Evolutionary conservation across 1,140 invertebrate genomes (phyloP).

Genomic region (Panonychus citri): DNA sequence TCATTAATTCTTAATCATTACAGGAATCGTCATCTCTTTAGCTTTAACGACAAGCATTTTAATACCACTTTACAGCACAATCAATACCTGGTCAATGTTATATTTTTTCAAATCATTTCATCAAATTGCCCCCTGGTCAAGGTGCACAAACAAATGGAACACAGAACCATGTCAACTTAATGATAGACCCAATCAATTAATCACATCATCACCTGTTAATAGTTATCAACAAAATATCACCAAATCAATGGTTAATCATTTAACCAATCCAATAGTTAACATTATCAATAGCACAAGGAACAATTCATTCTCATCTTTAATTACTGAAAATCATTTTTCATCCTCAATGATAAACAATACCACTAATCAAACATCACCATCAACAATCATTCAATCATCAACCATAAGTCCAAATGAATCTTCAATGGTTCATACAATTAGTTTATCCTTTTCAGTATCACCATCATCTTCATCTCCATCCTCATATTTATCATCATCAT

Average conservation of each 20-base stretch:
- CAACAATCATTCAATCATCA: conserved; percentile 28
- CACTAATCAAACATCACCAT: not conserved
- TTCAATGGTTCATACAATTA: not conserved
- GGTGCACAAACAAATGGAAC: conserved; percentile 28
- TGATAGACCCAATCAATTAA: too few species aligned
- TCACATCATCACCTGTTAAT: too few species aligned
- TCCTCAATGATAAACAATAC: too few species aligned
- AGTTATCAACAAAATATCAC: too few species aligned
- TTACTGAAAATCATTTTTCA: too few species aligned
- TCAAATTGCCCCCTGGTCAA: conserved; percentile 24
- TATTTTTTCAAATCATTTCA: conserved; percentile 23
- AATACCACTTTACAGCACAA: conserved; percentile 33
- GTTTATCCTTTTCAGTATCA: not conserved
- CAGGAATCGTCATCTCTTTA: conserved; percentile 9
- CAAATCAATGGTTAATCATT: too few species aligned
- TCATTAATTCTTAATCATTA: not conserved
- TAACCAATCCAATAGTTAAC: too few species aligned
- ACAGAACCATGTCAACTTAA: conserved; percentile 27
- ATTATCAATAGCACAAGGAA: too few species aligned
- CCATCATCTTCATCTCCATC: not conserved
- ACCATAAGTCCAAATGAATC: conserved; percentile 34
- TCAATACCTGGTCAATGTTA: conserved; percentile 33
- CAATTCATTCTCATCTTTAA: too few species aligned
- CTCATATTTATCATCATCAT: not conserved
- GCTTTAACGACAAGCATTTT: conserved; percentile 21